Conservation (phyloP, 2,113 vertebrate genomes). For the Campylomormyrus tamandua region DNA sequence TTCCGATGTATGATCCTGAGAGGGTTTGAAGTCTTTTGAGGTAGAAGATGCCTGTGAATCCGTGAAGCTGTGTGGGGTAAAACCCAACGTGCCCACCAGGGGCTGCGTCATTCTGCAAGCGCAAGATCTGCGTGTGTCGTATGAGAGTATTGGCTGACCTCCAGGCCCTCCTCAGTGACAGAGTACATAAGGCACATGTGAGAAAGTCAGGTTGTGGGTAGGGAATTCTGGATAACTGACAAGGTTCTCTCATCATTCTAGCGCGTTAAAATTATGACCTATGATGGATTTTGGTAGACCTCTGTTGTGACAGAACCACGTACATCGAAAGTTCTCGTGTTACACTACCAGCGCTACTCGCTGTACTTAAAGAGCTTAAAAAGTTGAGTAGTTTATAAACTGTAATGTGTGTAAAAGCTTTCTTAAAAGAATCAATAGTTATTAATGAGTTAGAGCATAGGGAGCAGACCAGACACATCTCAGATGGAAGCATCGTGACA, state of each 20-base stretch:
- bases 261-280: background rate
- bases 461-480: background rate
- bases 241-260: background rate
- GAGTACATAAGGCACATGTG: background rate
- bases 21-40: background rate
- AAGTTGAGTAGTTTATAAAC: background rate
- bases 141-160: background rate
- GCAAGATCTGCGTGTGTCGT: background rate
- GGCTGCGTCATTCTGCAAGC: background rate
- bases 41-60: background rate
- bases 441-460: background rate
- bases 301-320: background rate
- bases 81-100: background rate
- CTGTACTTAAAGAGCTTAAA: background rate
- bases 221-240: background rate
- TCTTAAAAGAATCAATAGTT: background rate
- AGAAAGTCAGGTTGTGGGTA: background rate
- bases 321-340: background rate
- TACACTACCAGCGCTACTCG: background rate
- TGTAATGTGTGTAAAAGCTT: background rate
- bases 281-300: background rate
- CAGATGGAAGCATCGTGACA: background rate
- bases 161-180: background rate
- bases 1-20: background rate
- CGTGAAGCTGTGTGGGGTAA: background rate